Evolutionary conservation across 1,140 invertebrate species (phyloP).

Genomic region (Zaprionus ghesquierei): DNA sequence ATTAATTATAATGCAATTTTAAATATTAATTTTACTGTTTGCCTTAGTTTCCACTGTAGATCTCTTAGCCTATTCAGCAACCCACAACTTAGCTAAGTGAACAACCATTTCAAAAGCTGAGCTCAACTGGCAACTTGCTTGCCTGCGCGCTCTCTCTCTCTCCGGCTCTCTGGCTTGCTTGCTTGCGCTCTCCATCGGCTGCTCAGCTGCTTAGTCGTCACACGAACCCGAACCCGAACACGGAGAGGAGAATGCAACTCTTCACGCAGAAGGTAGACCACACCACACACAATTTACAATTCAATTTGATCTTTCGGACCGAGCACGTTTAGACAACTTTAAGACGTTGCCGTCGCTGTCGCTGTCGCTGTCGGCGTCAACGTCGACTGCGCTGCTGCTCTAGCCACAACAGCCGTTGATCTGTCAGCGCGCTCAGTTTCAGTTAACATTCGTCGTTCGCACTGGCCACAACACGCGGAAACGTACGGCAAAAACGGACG

Average conservation of each 20-base stretch:
- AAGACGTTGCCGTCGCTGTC: slow-evolving; percentile 26
- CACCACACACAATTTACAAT: slow-evolving; percentile 17
- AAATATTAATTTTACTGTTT: too few species aligned
- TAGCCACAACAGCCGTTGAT: slow-evolving; percentile 44
- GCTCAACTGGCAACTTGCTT: background rate
- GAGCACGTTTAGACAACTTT: slow-evolving; percentile 65
- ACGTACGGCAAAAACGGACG: slow-evolving; percentile 13
- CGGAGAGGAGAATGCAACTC: background rate
- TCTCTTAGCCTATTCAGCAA: background rate
- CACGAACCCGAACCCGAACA: slow-evolving; percentile 5
- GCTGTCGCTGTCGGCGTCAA: background rate
- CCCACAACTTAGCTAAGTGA: background rate
- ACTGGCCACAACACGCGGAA: slow-evolving; percentile 65
- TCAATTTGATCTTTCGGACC: slow-evolving; percentile 60
- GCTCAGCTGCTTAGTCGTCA: slow-evolving; percentile 8
- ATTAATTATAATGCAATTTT: background rate
- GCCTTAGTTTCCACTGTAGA: too few species aligned
- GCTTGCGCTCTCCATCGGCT: background rate
- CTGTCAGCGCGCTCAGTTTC: slow-evolving; percentile 60
- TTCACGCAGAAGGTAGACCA: slow-evolving; percentile 47
- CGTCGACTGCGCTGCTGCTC: slow-evolving; percentile 38
- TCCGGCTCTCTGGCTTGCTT: background rate
- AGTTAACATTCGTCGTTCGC: slow-evolving; percentile 62
- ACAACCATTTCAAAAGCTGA: background rate
- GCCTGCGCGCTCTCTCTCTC: background rate